A percentile compares a stretch with the other conserved stretches of the same genome.
These are phyloP conservation scores for Drosophila sordidapex DNA, from an alignment of 2,888 invertebrate genomes.

Conservation along the genomic window DNA sequence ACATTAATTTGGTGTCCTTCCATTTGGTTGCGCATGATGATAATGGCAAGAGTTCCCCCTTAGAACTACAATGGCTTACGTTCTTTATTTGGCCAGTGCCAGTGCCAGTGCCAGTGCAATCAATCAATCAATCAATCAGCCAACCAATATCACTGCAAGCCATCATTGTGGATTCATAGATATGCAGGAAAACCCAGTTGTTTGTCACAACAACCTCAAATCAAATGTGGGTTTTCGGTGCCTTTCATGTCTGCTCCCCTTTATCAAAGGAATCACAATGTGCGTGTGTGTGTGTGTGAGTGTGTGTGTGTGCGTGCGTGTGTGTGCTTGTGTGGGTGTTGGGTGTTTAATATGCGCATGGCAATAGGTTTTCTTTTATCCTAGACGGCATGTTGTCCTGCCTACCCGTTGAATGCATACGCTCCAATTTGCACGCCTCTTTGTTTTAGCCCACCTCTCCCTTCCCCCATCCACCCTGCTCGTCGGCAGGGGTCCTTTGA, in stretches of 20 bases:
- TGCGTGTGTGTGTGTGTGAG: neutral
- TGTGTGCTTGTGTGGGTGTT: neutral
- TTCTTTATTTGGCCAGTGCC: neutral
- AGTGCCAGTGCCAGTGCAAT: neutral
- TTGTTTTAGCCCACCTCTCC: neutral
- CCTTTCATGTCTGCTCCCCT: slow-evolving; percentile 8
- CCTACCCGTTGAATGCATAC: neutral
- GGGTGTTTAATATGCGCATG: slow-evolving; percentile 28
- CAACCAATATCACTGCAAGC: slow-evolving; percentile 31
- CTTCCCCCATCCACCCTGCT: neutral
- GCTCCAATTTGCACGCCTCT: slow-evolving; percentile 2
- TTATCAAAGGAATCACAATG: slow-evolving; percentile 3
- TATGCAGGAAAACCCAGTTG: slow-evolving; percentile 15
- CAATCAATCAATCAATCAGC: slow-evolving; percentile 1
- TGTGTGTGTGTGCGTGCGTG: neutral
- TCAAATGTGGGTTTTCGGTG: neutral
- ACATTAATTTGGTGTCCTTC: slow-evolving; percentile 6
- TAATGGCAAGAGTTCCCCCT: neutral
- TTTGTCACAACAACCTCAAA: neutral
- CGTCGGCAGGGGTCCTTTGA: neutral
- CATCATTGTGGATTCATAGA: slow-evolving; percentile 27
- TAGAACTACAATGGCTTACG: neutral
- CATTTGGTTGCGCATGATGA: neutral
- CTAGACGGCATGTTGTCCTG: neutral
- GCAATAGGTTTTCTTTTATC: slow-evolving; percentile 7